Evolutionary conservation across 1,140 invertebrate genomes (phyloP).

Genomic region (Nasonia longicornis): DNA sequence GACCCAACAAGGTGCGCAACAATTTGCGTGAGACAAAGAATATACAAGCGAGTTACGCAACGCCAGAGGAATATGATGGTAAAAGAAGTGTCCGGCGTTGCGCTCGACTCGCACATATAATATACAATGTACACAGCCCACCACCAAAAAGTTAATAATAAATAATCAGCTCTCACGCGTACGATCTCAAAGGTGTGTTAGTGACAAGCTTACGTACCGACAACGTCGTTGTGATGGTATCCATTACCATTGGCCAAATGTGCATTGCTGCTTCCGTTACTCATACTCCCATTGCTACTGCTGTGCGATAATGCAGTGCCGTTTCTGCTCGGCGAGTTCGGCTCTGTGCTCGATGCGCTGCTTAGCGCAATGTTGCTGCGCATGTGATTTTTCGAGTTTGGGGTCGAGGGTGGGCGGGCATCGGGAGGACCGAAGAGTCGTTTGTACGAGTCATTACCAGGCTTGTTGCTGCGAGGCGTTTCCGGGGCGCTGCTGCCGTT

Average conservation of each 20-base stretch:
- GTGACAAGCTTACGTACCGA: conserved; percentile 58
- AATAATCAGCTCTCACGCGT: neutral
- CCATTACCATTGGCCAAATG: conserved; percentile 57
- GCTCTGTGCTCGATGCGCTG: conserved; percentile 47
- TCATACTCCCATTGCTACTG: conserved; percentile 51
- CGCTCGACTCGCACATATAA: neutral
- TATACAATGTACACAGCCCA: neutral
- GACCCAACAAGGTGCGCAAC: neutral
- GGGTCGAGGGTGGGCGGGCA: conserved; percentile 60
- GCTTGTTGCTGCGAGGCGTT: conserved; percentile 62
- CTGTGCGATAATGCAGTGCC: conserved; percentile 23
- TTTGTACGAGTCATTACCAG: conserved; percentile 70
- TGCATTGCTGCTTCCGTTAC: conserved; percentile 46
- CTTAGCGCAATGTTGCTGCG: conserved; percentile 64
- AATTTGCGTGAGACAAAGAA: conserved; percentile 4
- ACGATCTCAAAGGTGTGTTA: neutral
- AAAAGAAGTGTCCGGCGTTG: neutral
- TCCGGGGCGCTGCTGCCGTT: conserved; percentile 50
- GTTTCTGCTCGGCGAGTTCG: conserved; percentile 52
- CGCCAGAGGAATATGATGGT: neutral
- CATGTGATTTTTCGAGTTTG: conserved; percentile 67
- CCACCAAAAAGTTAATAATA: neutral
- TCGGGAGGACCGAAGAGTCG: conserved; percentile 69
- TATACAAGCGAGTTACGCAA: neutral
- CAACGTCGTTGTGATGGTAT: conserved; percentile 60